phyloP scores from a whole-genome alignment of 1,140 invertebrate genomes.

The Plutomurus gul region DNA sequence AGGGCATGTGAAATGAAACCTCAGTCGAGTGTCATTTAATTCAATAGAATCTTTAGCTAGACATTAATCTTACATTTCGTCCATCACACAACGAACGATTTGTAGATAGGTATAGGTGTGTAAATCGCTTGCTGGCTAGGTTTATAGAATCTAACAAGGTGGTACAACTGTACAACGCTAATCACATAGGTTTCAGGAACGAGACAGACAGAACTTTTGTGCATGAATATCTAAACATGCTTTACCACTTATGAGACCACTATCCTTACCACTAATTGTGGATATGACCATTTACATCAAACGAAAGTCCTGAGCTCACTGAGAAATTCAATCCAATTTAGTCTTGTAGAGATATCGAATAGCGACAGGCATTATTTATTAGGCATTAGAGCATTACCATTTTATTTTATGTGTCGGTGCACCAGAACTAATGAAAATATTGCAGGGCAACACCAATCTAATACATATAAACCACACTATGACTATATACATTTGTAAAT shows the following conservation, averaged over 20 bases:
- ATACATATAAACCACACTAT: no score
- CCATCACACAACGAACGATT: no score
- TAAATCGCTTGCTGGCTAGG: no score
- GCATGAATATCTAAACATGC: not conserved
- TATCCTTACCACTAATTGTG: not conserved
- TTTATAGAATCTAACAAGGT: not conserved
- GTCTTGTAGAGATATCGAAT: not conserved
- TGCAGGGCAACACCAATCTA: no score
- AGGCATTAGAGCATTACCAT: no score
- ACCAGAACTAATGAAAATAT: no score
- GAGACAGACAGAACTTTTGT: no score
- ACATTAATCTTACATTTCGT: conserved; percentile 26
- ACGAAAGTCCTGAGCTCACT: conserved; percentile 8
- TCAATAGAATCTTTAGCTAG: not conserved
- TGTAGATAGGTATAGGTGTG: no score
- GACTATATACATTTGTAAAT: no score
- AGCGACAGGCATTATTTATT: not conserved
- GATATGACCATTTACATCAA: conserved; percentile 5
- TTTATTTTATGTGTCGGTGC: no score
- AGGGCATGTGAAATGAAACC: conserved; percentile 24
- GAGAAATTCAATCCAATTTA: conserved; percentile 2
- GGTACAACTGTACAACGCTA: no score
- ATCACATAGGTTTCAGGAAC: no score
- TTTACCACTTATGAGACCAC: not conserved
- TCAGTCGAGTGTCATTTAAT: conserved; percentile 2